These are phyloP conservation scores for Epistrophe eligans DNA, from an alignment of 2,888 invertebrate species.

Conservation along the genomic window DNA sequence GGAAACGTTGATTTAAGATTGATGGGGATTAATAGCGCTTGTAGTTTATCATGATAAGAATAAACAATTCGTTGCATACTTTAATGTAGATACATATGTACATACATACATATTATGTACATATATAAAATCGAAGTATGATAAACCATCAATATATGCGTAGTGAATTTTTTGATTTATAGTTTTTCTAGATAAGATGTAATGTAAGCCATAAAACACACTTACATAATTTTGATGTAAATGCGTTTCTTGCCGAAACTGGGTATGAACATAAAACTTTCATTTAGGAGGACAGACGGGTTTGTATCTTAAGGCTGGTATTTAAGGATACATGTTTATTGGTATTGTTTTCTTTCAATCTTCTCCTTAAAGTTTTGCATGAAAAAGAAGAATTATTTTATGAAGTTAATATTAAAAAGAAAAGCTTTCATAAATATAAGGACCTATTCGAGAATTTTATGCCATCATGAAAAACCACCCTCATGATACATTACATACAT, in stretches of 20 bases:
- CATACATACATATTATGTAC: too few relatives aligned
- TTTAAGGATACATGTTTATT: too few relatives aligned
- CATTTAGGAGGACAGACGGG: background rate
- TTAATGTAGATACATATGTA: too few relatives aligned
- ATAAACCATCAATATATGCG: background rate
- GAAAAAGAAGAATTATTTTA: too few relatives aligned
- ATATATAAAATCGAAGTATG: background rate
- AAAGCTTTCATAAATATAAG: too few relatives aligned
- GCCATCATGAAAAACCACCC: too few relatives aligned
- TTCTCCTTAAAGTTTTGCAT: too few relatives aligned
- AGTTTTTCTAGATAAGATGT: background rate
- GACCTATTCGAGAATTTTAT: too few relatives aligned
- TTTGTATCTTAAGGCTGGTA: background rate
- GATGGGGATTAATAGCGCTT: background rate
- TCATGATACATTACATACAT: too few relatives aligned
- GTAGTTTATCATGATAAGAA: background rate
- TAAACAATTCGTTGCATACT: too few relatives aligned
- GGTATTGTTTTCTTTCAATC: too few relatives aligned
- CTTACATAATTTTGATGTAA: background rate
- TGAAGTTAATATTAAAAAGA: too few relatives aligned
- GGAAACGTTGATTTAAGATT: background rate
- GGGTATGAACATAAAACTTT: background rate
- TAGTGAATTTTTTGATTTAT: constrained; percentile 2
- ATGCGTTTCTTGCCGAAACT: background rate
- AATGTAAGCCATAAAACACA: background rate